Base-by-base conservation (phyloP, 2,888 invertebrate genomes). In the Temnothorax unifasciatus region DNA sequence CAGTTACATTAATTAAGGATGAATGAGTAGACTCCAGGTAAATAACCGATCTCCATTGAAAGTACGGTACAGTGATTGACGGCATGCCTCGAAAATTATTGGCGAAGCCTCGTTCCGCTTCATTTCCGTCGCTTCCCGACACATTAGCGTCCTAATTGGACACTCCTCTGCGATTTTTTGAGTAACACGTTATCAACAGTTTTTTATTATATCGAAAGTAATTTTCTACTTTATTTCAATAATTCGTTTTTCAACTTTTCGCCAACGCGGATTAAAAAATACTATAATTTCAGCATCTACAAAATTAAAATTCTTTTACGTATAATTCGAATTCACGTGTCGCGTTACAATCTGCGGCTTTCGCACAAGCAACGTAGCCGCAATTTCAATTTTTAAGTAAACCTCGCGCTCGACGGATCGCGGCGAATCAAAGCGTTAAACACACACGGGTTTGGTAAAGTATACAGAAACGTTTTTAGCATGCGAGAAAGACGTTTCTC, bases 1-100 rank as follows among this genome's bases (percentile, higher is more conserved):
- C 85, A 86, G 87, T 88, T 89, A 86, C 84, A 66, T 89, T 89
- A 86, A 90, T 90, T 89, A 87, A 81, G 76, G 89, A 86, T 86
- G 86, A 61, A 88, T 86, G 89, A 88, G 63, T 87, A 71, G 59
- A 75, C 76, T 66, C 54, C 84, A 71, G 64, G 50, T 52, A 77
- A 83, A 63, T 64, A 63, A 61, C 76, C 82, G 69, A 83, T 63
- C 83, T 54, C 64, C n/a, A 81, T 83, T 74, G 71, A 38, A 74
- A 59, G 77, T 61, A 77, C 73, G 44, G 54, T 77, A 75, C n/a
- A 41, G 63, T 82, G 85, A 89, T 74, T 71, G 89, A 79, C 84
- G 66, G 66, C 66, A 25, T 52, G 66, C 69, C 59, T 57, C 57
- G 29, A 73, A 87, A 82, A 74, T 63, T 66, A 74, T 66, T 54